phyloP scores from a whole-genome alignment of 2,113 vertebrate species.

The Seriola quinqueradiata region DNA sequence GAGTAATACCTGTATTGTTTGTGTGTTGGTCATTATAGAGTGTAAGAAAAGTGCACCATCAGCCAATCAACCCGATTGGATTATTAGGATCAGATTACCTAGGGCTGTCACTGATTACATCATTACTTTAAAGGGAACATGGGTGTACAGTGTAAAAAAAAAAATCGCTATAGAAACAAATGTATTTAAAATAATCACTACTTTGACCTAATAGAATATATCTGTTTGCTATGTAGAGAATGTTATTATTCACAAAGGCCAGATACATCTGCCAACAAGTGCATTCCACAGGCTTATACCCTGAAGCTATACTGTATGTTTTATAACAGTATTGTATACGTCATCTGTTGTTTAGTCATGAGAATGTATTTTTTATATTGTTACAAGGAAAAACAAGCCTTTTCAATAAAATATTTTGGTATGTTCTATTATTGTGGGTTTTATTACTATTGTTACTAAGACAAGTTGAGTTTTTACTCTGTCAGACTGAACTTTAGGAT shows the following conservation, averaged over 20 bases:
- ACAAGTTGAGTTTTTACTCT: constrained; percentile 22
- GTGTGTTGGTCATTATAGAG: constrained; percentile 57
- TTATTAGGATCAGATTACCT: constrained; percentile 76
- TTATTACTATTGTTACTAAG: constrained; percentile 21
- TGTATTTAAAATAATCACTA: constrained; percentile 35
- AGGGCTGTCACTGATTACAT: constrained; percentile 47
- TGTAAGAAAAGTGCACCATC: constrained; percentile 73
- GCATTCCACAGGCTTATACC: constrained; percentile 26
- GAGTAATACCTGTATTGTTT: constrained; percentile 54
- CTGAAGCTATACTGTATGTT: constrained; percentile 28
- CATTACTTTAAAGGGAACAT: constrained; percentile 45
- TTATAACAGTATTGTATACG: constrained; percentile 4
- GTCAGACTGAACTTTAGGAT: constrained; percentile 42
- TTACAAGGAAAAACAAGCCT: constrained; percentile 5
- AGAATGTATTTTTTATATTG: constrained; percentile 59
- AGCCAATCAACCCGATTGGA: constrained; percentile 66
- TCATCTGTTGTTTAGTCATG: constrained; percentile 16
- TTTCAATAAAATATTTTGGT: constrained; percentile 62
- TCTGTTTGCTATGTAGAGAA: constrained; percentile 33
- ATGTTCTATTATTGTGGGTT: constrained; percentile 28
- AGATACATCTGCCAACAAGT: constrained; percentile 30
- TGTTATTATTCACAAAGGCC: constrained; percentile 7
- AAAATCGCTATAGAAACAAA: neutral
- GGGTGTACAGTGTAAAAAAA: constrained; percentile 32
- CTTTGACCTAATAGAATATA: neutral